A percentile compares a stretch with the other conserved stretches of the same genome.
Conservation (phyloP, 1,140 invertebrate species). For the Megathymus violae region DNA sequence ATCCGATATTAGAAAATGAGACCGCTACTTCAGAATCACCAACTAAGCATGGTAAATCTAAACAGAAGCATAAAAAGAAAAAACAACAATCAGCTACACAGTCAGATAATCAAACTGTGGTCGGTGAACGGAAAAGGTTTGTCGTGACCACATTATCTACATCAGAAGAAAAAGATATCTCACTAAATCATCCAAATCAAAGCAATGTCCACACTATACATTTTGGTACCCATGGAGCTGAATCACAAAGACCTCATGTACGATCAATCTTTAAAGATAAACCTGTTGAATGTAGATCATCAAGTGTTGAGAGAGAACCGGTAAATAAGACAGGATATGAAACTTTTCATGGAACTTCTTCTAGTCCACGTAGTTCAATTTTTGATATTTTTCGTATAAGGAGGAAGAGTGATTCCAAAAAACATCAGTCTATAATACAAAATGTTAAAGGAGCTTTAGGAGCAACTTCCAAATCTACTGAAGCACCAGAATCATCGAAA, state of each 20-base stretch:
- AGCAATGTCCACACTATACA: conserved; percentile 76
- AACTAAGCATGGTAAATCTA: conserved; percentile 68
- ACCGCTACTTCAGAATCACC: conserved; percentile 67
- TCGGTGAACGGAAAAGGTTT: conserved; percentile 72
- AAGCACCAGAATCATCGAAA: conserved; percentile 61
- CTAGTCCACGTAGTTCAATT: conserved; percentile 79
- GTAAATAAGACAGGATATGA: conserved; percentile 71
- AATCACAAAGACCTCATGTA: conserved; percentile 75
- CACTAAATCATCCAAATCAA: conserved; percentile 56
- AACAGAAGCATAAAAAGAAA: conserved; percentile 75
- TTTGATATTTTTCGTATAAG: conserved; percentile 80
- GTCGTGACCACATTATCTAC: conserved; percentile 72
- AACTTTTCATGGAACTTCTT: conserved; percentile 79
- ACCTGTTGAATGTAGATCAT: conserved; percentile 61
- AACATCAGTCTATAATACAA: conserved; percentile 68
- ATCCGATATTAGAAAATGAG: conserved; percentile 81
- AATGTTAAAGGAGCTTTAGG: conserved; percentile 56
- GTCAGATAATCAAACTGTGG: conserved; percentile 67
- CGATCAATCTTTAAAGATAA: conserved; percentile 76
- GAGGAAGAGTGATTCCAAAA: conserved; percentile 78
- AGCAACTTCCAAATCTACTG: conserved; percentile 49
- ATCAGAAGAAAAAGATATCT: conserved; percentile 61
- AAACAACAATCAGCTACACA: conserved; percentile 55
- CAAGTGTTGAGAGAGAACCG: conserved; percentile 71
- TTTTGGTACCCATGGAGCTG: conserved; percentile 75